Evolutionary conservation across 2,113 vertebrate genomes (phyloP).

Genomic region (Phodopus roborovskii): DNA sequence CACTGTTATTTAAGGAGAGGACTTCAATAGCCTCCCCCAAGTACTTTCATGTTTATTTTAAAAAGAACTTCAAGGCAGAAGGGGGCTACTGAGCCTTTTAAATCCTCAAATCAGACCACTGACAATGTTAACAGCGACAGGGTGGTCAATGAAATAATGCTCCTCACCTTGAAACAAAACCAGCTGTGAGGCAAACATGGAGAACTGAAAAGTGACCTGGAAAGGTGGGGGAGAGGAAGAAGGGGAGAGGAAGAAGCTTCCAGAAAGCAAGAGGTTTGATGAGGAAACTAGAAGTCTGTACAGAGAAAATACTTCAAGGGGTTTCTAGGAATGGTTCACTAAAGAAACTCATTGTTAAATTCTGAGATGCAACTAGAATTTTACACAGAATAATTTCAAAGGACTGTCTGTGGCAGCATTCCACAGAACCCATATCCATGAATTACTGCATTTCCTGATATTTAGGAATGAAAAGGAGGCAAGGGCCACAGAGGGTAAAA

Average conservation of each 20-base stretch:
- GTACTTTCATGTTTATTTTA: neutral
- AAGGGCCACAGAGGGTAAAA: neutral
- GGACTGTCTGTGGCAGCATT: neutral
- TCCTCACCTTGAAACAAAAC: neutral
- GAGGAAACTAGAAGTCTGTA: neutral
- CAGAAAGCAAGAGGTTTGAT: neutral
- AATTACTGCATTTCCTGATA: neutral
- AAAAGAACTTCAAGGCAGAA: neutral
- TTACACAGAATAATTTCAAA: slow-evolving; percentile 3
- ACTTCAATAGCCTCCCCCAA: neutral
- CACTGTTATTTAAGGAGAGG: neutral
- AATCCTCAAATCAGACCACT: neutral
- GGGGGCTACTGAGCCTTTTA: neutral
- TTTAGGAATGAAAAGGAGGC: neutral
- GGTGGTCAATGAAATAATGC: neutral
- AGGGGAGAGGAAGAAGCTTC: neutral
- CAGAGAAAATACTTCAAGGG: neutral
- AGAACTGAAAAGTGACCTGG: neutral
- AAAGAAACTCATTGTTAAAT: neutral
- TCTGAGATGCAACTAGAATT: neutral
- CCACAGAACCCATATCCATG: neutral
- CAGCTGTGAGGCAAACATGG: neutral
- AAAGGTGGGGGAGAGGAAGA: neutral
- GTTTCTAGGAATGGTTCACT: neutral
- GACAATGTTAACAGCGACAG: neutral